Conservation (phyloP, 2,113 vertebrate species). For the Sphaerodactylus townsendi region DNA sequence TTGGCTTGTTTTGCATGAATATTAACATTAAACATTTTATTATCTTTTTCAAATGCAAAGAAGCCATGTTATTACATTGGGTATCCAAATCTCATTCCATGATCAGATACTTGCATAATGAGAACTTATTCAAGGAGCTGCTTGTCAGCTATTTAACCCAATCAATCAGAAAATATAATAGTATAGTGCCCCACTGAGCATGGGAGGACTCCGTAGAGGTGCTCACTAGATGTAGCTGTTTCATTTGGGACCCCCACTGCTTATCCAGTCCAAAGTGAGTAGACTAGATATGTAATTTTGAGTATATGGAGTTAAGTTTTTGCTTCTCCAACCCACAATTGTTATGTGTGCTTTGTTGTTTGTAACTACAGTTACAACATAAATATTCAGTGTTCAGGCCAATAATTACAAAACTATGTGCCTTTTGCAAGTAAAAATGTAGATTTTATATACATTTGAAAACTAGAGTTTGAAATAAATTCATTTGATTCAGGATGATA, state of each 20-base stretch:
- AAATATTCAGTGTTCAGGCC: background rate
- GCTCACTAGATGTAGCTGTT: background rate
- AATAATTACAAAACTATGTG: background rate
- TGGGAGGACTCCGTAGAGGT: background rate
- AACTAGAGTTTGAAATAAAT: background rate
- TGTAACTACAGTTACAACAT: too few relatives aligned
- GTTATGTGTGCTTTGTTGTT: background rate
- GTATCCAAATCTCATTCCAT: background rate
- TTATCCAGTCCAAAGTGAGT: background rate
- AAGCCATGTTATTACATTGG: background rate
- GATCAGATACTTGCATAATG: background rate
- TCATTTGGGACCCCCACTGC: background rate
- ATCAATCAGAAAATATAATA: accelerated
- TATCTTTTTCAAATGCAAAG: background rate
- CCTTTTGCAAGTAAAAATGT: background rate
- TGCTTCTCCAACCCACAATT: background rate
- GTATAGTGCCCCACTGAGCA: background rate
- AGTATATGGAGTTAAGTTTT: background rate
- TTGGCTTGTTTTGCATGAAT: slow-evolving; percentile 2
- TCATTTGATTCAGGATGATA: background rate
- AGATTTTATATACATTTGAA: too few relatives aligned
- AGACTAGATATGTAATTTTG: background rate
- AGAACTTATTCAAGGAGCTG: background rate
- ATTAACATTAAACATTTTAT: slow-evolving; percentile 9
- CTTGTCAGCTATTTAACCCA: background rate